Evolutionary conservation across 2,113 vertebrate genomes (phyloP).

Genomic region (Rattus rattus): DNA sequence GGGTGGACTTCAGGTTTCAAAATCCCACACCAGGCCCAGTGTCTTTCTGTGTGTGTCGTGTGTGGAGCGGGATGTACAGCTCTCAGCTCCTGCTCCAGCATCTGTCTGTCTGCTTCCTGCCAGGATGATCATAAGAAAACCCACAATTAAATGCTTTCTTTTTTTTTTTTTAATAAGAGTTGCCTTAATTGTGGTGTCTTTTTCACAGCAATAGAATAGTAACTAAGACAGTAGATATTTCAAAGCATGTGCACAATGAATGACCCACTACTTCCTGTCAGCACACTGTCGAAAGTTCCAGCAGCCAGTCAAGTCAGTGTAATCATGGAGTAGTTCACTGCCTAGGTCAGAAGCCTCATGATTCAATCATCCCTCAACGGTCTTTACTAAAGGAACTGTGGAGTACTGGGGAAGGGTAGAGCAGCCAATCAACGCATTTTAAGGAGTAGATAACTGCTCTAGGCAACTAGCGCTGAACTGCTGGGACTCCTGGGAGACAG

Average conservation of each 20-base stretch:
- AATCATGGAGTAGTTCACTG: neutral
- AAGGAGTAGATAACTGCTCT: neutral
- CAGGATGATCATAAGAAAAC: neutral
- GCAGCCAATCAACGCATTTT: neutral
- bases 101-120: neutral
- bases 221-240: neutral
- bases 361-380: neutral
- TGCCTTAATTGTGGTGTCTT: neutral
- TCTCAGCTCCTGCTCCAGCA: neutral
- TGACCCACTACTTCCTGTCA: neutral
- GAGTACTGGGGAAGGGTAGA: neutral
- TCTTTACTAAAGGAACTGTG: neutral
- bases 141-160: neutral
- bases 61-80: neutral
- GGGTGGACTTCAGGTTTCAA: neutral
- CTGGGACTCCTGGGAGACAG: neutral
- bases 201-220: neutral
- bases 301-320: neutral
- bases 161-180: neutral
- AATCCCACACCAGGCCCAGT: neutral
- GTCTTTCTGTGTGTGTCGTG: neutral
- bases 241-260: neutral
- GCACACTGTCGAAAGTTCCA: neutral
- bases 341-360: neutral
- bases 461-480: neutral